These are phyloP conservation scores for Xylophagus ater DNA, from an alignment of 2,888 invertebrate species.

Conservation along the genomic window DNA sequence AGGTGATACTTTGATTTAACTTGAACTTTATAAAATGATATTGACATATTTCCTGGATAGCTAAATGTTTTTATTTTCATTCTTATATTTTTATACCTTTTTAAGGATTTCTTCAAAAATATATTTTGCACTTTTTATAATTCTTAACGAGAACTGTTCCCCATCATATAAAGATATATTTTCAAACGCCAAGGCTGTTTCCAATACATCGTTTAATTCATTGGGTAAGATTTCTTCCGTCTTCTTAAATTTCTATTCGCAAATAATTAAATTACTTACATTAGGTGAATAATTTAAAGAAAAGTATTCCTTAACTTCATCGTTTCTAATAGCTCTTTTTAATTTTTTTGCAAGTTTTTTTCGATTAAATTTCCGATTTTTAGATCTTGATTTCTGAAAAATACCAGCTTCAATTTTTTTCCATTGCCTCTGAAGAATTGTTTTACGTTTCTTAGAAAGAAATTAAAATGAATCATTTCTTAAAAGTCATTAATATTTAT, in stretches of 20 bases:
- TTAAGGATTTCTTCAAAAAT: constrained; percentile 30
- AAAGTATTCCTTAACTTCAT: too few relatives aligned
- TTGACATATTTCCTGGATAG: too few relatives aligned
- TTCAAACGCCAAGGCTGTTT: constrained; percentile 28
- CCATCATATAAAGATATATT: not conserved
- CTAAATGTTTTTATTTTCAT: too few relatives aligned
- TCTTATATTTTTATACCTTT: constrained; percentile 22
- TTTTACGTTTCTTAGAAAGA: constrained; percentile 8
- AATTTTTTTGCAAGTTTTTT: too few relatives aligned
- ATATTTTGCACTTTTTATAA: constrained; percentile 29
- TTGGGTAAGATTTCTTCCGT: too few relatives aligned
- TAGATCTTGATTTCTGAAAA: constrained; percentile 13
- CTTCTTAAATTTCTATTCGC: too few relatives aligned
- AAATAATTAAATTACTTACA: too few relatives aligned
- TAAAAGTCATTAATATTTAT: not conserved
- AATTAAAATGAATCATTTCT: not conserved
- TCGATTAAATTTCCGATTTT: too few relatives aligned
- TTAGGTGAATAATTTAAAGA: too few relatives aligned
- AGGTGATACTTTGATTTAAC: too few relatives aligned
- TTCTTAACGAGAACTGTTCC: not conserved
- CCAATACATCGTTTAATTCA: constrained; percentile 29
- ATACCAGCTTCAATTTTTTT: constrained; percentile 18
- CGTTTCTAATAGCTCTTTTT: too few relatives aligned
- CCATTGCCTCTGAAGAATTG: constrained; percentile 17
- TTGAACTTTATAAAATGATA: too few relatives aligned